phyloP scores from a whole-genome alignment of 1,140 invertebrate species.

The Stratiolaelaps scimitus region DNA sequence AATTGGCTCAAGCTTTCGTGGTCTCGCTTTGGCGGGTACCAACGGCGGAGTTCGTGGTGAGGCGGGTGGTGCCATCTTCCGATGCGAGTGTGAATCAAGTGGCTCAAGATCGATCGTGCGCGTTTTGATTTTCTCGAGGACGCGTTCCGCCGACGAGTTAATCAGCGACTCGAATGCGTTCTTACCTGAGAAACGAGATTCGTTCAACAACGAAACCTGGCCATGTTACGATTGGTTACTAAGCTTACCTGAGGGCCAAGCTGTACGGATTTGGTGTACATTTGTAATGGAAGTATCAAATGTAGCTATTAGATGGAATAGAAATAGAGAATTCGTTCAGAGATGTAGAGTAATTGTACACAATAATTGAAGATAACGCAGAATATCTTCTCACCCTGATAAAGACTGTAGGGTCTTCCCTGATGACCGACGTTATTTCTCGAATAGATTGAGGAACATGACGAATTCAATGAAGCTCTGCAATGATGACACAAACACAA shows the following conservation, averaged over 20 bases:
- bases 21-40: constrained; percentile 5
- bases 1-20: constrained; percentile 13
- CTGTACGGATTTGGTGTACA: no score
- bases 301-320: no score
- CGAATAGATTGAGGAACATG: not conserved
- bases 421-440: not conserved
- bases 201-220: not conserved
- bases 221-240: no score
- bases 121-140: constrained; percentile 14
- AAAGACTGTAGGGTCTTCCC: constrained; percentile 11
- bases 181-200: constrained; percentile 3
- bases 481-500: not conserved
- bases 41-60: constrained; percentile 1
- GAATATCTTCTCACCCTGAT: constrained; percentile 6
- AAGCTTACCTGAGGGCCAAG: no score
- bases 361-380: not conserved
- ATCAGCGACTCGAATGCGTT: constrained; percentile 7
- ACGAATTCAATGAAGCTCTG: not conserved
- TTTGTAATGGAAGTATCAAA: no score
- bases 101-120: constrained; percentile 15
- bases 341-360: not conserved
- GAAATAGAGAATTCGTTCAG: not conserved
- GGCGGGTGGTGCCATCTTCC: not conserved
- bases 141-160: constrained; percentile 14
- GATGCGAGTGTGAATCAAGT: not conserved